phyloP scores from a whole-genome alignment of 2,113 vertebrate genomes.

The Festucalex cinctus region DNA sequence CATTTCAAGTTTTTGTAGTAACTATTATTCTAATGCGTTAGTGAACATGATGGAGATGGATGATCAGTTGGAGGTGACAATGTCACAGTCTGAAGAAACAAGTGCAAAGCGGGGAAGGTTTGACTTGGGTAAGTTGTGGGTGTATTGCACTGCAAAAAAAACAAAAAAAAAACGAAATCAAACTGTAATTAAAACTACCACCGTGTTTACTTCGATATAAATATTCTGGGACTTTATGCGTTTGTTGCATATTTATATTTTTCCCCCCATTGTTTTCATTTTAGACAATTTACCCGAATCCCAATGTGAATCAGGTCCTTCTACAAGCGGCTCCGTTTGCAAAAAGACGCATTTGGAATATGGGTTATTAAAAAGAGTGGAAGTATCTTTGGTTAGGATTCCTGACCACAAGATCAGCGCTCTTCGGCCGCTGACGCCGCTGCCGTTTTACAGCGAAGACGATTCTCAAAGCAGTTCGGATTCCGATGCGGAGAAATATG shows the following conservation, averaged over 20 bases:
- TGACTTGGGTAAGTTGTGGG: background rate
- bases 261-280: constrained; percentile 13
- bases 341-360: constrained; percentile 11
- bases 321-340: constrained; percentile 10
- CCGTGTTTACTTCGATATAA: background rate
- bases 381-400: constrained; percentile 53
- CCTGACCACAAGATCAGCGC: constrained; percentile 46
- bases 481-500: constrained; percentile 35
- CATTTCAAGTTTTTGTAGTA: background rate
- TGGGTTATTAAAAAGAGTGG: constrained; percentile 29
- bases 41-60: constrained; percentile 25
- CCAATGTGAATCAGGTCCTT: constrained; percentile 6
- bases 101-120: background rate
- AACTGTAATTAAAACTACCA: background rate
- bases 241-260: background rate
- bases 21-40: background rate
- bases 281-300: constrained; percentile 23
- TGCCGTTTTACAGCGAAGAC: constrained; percentile 48
- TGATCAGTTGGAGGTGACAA: constrained; percentile 5
- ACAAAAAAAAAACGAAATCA: too few species aligned
- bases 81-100: background rate
- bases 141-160: too few species aligned
- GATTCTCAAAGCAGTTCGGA: constrained; percentile 45
- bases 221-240: background rate
- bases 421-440: constrained; percentile 37